Evolutionary conservation across 2,113 vertebrate species (phyloP).

Genomic region (Camelus bactrianus): DNA sequence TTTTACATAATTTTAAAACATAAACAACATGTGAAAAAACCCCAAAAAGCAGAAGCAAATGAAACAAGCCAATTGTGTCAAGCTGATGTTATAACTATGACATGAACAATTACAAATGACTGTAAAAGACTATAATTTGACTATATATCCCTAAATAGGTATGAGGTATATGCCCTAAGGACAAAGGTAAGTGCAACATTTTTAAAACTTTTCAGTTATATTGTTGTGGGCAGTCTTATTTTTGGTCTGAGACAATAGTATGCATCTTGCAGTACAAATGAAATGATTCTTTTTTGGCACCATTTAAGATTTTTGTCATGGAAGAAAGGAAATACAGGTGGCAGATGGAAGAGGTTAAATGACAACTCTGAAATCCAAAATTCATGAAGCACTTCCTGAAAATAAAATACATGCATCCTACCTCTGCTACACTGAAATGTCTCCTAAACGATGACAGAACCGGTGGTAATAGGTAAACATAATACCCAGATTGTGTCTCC

Average conservation of each 20-base stretch:
- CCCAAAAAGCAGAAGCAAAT: neutral
- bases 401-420: neutral
- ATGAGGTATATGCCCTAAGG: neutral
- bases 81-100: neutral
- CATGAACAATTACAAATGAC: neutral
- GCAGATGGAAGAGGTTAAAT: neutral
- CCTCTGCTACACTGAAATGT: neutral
- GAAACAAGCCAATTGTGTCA: neutral
- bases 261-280: neutral
- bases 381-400: neutral
- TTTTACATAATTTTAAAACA: conserved; percentile 7
- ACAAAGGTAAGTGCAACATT: neutral
- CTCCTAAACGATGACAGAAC: neutral
- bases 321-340: neutral
- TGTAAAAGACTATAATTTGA: neutral
- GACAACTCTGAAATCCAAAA: neutral
- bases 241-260: neutral
- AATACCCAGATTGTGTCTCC: neutral
- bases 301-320: neutral
- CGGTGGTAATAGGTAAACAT: neutral
- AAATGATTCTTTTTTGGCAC: neutral
- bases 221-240: neutral
- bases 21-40: neutral
- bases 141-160: neutral
- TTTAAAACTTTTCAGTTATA: neutral